These are phyloP conservation scores for Ceraclea dissimilis DNA, from an alignment of 2,888 invertebrate genomes.

Conservation along the genomic window DNA sequence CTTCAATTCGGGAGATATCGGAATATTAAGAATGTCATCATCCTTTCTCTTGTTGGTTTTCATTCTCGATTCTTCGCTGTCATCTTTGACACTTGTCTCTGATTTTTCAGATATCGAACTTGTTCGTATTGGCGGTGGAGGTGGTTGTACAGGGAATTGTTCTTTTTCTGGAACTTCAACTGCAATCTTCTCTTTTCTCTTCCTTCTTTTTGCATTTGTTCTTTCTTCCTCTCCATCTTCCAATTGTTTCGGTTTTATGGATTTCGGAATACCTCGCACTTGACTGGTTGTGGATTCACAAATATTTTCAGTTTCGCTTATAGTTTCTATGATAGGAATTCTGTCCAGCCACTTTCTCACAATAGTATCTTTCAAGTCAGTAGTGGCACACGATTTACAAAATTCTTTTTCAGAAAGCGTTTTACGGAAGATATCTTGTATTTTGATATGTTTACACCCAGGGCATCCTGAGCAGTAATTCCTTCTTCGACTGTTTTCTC, in stretches of 20 bases:
- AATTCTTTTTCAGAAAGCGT: constrained; percentile 41
- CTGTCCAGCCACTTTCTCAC: constrained; percentile 74
- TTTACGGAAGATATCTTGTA: constrained; percentile 33
- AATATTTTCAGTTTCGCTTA: constrained; percentile 22
- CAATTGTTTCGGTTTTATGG: constrained; percentile 32
- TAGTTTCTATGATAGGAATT: constrained; percentile 44
- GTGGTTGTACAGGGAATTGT: constrained; percentile 48
- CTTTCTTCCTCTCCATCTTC: constrained; percentile 25
- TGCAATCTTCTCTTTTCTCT: constrained; percentile 34
- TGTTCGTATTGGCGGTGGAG: constrained; percentile 31
- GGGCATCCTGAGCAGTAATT: constrained; percentile 59
- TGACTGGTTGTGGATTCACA: constrained; percentile 40
- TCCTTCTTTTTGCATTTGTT: constrained; percentile 24
- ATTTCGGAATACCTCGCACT: constrained; percentile 40
- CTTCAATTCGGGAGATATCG: constrained; percentile 48
- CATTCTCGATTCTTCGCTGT: background rate
- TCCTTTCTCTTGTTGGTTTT: constrained; percentile 22
- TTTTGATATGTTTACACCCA: constrained; percentile 48
- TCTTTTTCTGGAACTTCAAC: constrained; percentile 29
- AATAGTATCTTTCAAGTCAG: constrained; percentile 64
- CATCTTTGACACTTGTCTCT: background rate
- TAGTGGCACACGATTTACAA: constrained; percentile 51
- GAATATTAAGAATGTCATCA: constrained; percentile 33
- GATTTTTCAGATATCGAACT: background rate
- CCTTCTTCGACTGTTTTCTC: constrained; percentile 53